Percentiles rank a stretch among this genome's conserved stretches.
These are phyloP conservation scores for Ganaspis brasiliensis DNA, from an alignment of 2,888 invertebrate genomes.

Conservation along the genomic window DNA sequence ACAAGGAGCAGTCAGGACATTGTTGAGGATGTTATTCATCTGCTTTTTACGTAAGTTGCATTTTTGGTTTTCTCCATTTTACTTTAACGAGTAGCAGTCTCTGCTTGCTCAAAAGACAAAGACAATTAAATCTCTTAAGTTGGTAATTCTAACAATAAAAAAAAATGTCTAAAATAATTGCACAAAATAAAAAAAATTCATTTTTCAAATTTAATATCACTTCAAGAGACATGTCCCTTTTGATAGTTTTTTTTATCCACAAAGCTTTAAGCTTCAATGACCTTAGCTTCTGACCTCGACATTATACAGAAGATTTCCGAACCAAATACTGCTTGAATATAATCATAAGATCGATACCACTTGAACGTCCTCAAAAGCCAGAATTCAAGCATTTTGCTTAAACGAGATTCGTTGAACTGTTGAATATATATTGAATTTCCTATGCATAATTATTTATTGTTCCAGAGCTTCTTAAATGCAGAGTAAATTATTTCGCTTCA, in stretches of 20 bases:
- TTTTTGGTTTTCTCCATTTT: slow-evolving; percentile 16
- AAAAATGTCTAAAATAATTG: background rate
- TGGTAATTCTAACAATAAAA: background rate
- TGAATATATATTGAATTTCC: background rate
- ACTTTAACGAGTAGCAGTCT: background rate
- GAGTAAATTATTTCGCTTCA: background rate
- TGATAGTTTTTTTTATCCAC: background rate
- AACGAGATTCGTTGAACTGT: background rate
- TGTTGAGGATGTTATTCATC: slow-evolving; percentile 86
- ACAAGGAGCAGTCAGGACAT: slow-evolving; percentile 84
- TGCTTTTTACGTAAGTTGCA: slow-evolving; percentile 86
- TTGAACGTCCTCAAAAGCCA: background rate
- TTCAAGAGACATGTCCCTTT: no score
- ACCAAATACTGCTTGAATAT: slow-evolving; percentile 7
- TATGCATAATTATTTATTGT: background rate
- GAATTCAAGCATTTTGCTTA: background rate
- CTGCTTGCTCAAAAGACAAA: background rate
- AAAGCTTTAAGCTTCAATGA: background rate
- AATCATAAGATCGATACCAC: slow-evolving; percentile 26
- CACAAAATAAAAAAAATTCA: no score
- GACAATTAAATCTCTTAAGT: background rate
- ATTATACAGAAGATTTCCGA: background rate
- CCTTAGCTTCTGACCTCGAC: background rate
- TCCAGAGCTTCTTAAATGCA: background rate
- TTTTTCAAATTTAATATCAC: no score